phyloP scores from a whole-genome alignment of 1,140 invertebrate species.

The Hypsibius dujardini region DNA sequence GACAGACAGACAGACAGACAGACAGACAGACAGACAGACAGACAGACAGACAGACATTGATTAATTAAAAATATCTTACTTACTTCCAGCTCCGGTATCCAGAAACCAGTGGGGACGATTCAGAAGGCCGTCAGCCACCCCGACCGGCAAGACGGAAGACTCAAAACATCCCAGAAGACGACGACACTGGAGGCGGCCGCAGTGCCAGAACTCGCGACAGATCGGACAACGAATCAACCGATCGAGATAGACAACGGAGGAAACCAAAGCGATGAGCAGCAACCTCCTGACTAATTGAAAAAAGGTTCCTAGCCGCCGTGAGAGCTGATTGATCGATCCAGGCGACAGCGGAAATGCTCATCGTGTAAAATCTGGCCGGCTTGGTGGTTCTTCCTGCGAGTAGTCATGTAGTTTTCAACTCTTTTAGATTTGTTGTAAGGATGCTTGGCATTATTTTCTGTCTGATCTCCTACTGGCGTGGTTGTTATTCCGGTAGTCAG shows the following conservation, averaged over 20 bases:
- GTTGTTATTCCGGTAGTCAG: not conserved
- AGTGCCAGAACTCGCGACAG: constrained; percentile 1
- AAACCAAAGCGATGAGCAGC: not conserved
- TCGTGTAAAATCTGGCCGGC: not conserved
- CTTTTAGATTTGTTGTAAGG: not conserved
- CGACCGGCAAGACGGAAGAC: not conserved
- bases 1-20: no score
- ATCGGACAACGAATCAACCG: not conserved
- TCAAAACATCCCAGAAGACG: not conserved
- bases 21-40: no score
- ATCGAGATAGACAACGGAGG: not conserved
- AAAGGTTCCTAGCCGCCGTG: no score
- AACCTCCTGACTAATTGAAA: not conserved
- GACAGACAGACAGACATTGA: no score
- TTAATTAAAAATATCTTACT: no score
- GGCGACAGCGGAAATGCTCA: not conserved
- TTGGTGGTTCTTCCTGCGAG: not conserved
- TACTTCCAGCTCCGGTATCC: no score
- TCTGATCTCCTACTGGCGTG: not conserved
- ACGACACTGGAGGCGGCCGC: not conserved
- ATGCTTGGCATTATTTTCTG: not conserved
- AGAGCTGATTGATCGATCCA: no score
- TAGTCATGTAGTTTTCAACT: not conserved
- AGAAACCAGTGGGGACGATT: no score
- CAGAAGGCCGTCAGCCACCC: not conserved